These are phyloP conservation scores for Epizoanthus scotinus DNA, from an alignment of 92 coral and sea anemone genomes.

Conservation along the genomic window DNA sequence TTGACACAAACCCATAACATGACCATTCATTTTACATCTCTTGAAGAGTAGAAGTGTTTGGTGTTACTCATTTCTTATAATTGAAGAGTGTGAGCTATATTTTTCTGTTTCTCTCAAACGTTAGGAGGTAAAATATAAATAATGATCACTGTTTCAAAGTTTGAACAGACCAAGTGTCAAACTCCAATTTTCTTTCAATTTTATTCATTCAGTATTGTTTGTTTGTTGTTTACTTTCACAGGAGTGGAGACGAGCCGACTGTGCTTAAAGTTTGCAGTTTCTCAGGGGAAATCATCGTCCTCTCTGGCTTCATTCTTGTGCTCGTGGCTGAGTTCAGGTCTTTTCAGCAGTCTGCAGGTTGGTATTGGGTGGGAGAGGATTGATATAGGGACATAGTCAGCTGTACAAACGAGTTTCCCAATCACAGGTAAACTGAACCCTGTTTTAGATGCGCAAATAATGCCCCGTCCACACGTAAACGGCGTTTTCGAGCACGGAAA, in stretches of 20 bases:
- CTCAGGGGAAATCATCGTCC: conserved; percentile 78
- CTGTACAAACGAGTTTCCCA: neutral
- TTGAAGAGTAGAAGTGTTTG: no score
- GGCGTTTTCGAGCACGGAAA: no score
- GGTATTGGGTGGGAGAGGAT: neutral
- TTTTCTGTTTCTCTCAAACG: no score
- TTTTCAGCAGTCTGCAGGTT: conserved; percentile 65
- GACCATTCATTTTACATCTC: no score
- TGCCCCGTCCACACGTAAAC: no score
- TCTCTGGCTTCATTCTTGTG: conserved; percentile 75
- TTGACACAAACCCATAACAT: no score
- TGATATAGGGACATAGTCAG: neutral
- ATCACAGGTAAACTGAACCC: neutral
- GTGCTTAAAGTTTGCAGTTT: conserved; percentile 75
- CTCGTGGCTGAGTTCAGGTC: conserved; percentile 73
- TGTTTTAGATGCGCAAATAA: no score
- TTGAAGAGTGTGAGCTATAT: no score
- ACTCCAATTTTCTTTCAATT: neutral
- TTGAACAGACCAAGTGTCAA: neutral
- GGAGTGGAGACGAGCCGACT: conserved; percentile 65
- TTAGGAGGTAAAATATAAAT: no score
- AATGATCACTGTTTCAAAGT: no score
- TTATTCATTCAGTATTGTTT: neutral
- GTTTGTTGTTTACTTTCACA: conserved; percentile 17
- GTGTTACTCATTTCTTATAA: no score